These are phyloP conservation scores for Ennomos erosarius DNA, from an alignment of 2,888 invertebrate genomes.

Conservation along the genomic window DNA sequence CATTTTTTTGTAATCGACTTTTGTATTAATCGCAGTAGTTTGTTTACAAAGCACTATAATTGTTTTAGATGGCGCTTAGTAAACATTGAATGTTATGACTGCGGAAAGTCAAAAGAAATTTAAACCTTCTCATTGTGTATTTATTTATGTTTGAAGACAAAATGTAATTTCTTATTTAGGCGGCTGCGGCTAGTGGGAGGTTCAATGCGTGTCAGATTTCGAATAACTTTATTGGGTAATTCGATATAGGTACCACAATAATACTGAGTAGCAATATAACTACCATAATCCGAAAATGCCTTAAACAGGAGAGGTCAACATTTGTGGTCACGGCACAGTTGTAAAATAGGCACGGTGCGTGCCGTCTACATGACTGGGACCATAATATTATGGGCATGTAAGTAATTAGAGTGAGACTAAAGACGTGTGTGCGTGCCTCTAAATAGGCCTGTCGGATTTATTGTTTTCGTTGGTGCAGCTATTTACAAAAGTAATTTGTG, in stretches of 20 bases:
- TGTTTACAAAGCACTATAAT: constrained; percentile 31
- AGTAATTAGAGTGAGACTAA: constrained; percentile 49
- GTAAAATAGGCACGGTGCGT: constrained; percentile 49
- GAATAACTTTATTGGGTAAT: constrained; percentile 23
- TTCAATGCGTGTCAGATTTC: constrained; percentile 26
- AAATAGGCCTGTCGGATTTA: constrained; percentile 37
- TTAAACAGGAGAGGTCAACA: constrained; percentile 42
- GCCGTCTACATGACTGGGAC: constrained; percentile 48
- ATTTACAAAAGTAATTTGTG: constrained; percentile 25
- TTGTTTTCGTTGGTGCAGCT: constrained; percentile 32
- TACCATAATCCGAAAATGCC: constrained; percentile 28
- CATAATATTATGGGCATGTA: constrained; percentile 51
- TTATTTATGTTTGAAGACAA: constrained; percentile 14
- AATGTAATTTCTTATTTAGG: constrained; percentile 3
- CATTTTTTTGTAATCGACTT: constrained; percentile 30
- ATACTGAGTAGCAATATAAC: constrained; percentile 16
- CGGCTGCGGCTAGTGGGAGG: constrained; percentile 14
- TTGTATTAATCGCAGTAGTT: constrained; percentile 28
- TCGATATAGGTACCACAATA: constrained; percentile 17
- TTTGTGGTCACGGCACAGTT: constrained; percentile 47
- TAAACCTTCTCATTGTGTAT: constrained; percentile 17
- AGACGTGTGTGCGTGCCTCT: constrained; percentile 45
- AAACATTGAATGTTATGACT: constrained; percentile 17
- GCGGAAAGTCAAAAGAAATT: constrained; percentile 14
- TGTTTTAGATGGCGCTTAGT: constrained; percentile 31